Evolutionary conservation across 2,888 invertebrate genomes (phyloP), one percentile per base, ranked within the genome.

Genomic region (Drosophila siamana): DNA sequence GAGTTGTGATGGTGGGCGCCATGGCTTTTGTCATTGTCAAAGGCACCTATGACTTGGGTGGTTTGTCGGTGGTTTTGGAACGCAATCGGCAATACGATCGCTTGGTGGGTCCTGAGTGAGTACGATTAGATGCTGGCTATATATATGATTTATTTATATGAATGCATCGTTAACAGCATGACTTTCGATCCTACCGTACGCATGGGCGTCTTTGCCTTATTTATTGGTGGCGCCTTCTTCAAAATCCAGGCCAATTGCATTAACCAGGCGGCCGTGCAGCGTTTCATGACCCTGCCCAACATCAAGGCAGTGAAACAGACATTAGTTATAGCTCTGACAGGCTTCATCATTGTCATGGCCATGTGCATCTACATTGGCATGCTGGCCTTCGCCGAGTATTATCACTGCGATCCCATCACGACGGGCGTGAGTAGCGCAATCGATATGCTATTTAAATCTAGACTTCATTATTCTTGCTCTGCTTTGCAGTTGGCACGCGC

Each of bases 251-350:
- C 95, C 7, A 95, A 95, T 68, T 94, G 95, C 0, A 95, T 96
- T 11, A 96, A 96, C 90, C 97, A 97, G 91, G 94, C 95, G 7
- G 96, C 97, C 95, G 94, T 97, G 0, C 97, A 97, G 86, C 93
- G 97, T 65, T 96, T 96, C 80, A 93, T 97, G 38, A 94, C 96
- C 0, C 91, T 97, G 36, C 95, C 96, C 0, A 94, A 93, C 1
- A 88, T 96, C 24, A 93, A 93, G 62, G 94, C 94, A 6, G 96
- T 96, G 0, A 94, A 94, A 91, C 94, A 95, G 91, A 94, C 95
- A 2, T 93, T 96, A 13, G 93, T 94, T 90, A 85, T 94, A 11
- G 96, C 95, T 76, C 93, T 94, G 50, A 84, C 94, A 22, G 95
- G 95, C 4, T 93, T 95, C 76, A 92, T 94, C 9, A 76, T 93